Conservation (phyloP, 2,888 invertebrate species). For the Clepsis dumicolana region DNA sequence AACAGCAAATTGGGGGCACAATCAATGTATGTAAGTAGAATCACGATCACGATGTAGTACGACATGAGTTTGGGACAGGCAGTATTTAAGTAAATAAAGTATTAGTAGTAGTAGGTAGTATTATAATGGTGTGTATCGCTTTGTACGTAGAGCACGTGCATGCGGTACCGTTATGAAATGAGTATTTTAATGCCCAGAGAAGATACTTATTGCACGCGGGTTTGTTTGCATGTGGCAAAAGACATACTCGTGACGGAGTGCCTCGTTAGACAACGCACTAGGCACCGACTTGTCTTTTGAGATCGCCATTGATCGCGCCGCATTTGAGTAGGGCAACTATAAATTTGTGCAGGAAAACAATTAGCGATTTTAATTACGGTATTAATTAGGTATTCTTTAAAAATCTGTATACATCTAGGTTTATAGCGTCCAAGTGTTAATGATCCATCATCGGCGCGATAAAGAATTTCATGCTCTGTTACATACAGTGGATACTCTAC, state of each 20-base stretch:
- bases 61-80: background rate
- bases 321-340: no score
- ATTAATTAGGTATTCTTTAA: no score
- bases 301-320: no score
- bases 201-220: conserved; percentile 17
- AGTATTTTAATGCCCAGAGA: conserved; percentile 34
- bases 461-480: conserved; percentile 38
- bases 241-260: background rate
- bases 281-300: background rate
- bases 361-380: no score
- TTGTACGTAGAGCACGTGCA: conserved; percentile 36
- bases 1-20: background rate
- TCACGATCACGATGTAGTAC: background rate
- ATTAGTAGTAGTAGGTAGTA: conserved; percentile 26
- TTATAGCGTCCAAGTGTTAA: background rate
- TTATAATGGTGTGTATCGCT: no score
- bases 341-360: no score
- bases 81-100: conserved; percentile 9
- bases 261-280: background rate
- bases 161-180: conserved; percentile 34
- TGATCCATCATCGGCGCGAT: background rate
- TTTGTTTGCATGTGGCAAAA: conserved; percentile 16
- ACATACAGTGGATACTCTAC: conserved; percentile 27
- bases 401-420: background rate
- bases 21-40: background rate